These are phyloP conservation scores for Sula dactylatra DNA, from an alignment of 2,113 vertebrate species.

Conservation along the genomic window DNA sequence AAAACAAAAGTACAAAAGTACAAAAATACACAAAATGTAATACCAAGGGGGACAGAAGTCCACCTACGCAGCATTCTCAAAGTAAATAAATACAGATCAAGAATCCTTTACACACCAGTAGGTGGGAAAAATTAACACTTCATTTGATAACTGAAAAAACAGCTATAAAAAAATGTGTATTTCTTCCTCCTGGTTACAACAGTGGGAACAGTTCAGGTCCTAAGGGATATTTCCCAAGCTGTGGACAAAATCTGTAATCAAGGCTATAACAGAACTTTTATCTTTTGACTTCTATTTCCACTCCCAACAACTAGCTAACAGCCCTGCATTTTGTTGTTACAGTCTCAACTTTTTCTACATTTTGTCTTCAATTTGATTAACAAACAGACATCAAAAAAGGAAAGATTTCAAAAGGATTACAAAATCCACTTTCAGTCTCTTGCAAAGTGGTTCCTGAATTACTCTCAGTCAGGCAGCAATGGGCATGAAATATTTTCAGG, in stretches of 20 bases:
- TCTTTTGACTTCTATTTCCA: neutral
- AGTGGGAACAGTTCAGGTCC: neutral
- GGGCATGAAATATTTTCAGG: constrained; percentile 32
- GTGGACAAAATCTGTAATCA: neutral
- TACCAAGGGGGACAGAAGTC: neutral
- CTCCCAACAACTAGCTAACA: neutral
- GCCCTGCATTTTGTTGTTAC: neutral
- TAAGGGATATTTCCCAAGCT: neutral
- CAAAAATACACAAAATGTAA: neutral
- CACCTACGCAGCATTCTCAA: neutral
- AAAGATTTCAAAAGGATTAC: constrained; percentile 25
- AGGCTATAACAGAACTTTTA: neutral
- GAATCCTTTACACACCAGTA: neutral
- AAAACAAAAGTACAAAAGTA: neutral
- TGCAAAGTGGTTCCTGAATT: constrained; percentile 17
- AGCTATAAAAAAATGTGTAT: neutral
- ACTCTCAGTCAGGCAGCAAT: neutral
- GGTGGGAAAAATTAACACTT: neutral
- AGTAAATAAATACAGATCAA: neutral
- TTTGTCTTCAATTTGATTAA: constrained; percentile 32
- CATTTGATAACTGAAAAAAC: neutral
- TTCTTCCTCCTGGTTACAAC: neutral
- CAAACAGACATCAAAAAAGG: neutral
- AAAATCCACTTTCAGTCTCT: neutral
- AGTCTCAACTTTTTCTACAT: neutral